Evolutionary conservation across 2,113 vertebrate species (phyloP).

Genomic region (Isichthys henryi): DNA sequence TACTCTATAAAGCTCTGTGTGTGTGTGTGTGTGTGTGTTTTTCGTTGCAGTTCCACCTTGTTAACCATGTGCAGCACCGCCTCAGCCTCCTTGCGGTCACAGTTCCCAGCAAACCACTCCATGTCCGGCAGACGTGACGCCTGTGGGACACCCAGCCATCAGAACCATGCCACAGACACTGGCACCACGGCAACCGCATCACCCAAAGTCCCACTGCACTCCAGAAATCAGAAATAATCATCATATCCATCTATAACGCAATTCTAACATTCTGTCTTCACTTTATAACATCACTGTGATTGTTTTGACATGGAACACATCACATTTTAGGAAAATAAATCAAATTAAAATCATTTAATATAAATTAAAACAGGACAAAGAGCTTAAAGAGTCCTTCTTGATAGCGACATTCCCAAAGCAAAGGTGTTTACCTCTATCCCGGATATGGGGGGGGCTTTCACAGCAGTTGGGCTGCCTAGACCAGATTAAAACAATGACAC

Average conservation of each 20-base stretch:
- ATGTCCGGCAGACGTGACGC: conserved; percentile 39
- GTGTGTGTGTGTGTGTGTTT: not conserved
- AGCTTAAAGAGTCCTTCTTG: not conserved
- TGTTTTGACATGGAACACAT: not conserved
- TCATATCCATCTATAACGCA: not conserved
- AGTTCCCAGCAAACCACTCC: conserved; percentile 68
- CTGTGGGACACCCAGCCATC: conserved; percentile 23
- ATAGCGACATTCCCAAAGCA: not conserved
- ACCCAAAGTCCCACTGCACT: not conserved
- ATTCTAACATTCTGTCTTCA: not conserved
- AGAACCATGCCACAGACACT: not conserved
- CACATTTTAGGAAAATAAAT: not conserved
- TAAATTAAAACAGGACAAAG: not conserved
- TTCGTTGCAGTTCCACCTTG: conserved; percentile 47
- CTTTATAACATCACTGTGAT: not conserved
- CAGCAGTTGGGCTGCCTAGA: conserved; percentile 30
- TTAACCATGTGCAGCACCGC: conserved; percentile 54
- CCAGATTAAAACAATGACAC: conserved; percentile 16
- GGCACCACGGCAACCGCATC: not conserved
- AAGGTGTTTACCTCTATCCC: conserved; percentile 43
- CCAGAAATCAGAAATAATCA: not conserved
- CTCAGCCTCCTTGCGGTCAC: conserved; percentile 64
- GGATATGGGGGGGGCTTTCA: conserved; percentile 24
- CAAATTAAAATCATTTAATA: not conserved
- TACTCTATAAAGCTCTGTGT: not conserved